These are phyloP conservation scores for Datnioides undecimradiatus DNA, from an alignment of 2,113 vertebrate species.

Conservation along the genomic window DNA sequence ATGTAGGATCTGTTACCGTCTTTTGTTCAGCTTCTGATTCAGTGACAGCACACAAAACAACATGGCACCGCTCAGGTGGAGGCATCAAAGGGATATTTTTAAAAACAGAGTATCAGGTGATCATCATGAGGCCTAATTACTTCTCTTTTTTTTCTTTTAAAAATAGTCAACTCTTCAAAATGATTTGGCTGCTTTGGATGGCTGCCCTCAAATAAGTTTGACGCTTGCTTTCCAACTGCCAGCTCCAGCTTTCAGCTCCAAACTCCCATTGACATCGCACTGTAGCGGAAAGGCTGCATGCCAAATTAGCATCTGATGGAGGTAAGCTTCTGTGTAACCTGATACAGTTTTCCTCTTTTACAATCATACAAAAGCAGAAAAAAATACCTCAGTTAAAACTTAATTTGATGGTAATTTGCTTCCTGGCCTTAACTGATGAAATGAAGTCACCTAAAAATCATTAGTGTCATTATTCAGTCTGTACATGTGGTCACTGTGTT, in stretches of 20 bases:
- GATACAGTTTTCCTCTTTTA: conserved; percentile 4
- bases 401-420: not conserved
- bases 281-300: not conserved
- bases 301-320: conserved; percentile 24
- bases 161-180: not conserved
- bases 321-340: not conserved
- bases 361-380: not conserved
- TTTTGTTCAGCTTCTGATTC: conserved; percentile 20
- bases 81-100: conserved; percentile 13
- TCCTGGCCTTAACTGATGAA: not conserved
- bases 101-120: conserved; percentile 34
- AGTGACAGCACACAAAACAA: conserved; percentile 22
- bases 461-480: not conserved
- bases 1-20: not conserved
- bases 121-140: conserved; percentile 19
- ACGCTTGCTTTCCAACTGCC: conserved; percentile 11
- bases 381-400: not conserved
- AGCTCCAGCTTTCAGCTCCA: conserved; percentile 32
- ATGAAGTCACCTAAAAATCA: no score
- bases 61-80: not conserved
- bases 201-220: conserved; percentile 6
- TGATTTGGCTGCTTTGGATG: conserved; percentile 2
- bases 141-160: not conserved
- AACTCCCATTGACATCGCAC: not conserved
- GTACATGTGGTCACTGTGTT: not conserved